Conservation (phyloP, 2,113 vertebrate species). For the Sceloporus undulatus region DNA sequence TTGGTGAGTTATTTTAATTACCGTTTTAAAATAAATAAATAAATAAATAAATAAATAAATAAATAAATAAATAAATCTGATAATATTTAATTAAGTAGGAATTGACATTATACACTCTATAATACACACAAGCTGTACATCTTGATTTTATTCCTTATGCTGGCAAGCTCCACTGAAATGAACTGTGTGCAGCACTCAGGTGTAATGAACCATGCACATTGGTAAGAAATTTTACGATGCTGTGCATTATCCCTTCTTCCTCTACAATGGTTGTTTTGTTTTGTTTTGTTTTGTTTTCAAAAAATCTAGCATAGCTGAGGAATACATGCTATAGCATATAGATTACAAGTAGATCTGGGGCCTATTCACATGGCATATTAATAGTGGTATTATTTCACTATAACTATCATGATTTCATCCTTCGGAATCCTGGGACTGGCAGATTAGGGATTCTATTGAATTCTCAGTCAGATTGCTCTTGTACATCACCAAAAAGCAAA, state of each 20-base stretch:
- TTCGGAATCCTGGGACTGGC: no score
- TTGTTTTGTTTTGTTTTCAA: slow-evolving; percentile 23
- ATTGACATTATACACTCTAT: slow-evolving; percentile 5
- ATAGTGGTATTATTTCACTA: no score
- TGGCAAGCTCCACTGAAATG: background rate
- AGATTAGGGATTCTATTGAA: no score
- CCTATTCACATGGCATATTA: no score
- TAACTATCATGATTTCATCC: no score
- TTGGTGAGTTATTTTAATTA: slow-evolving; percentile 56
- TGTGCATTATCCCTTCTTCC: slow-evolving; percentile 56
- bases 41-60: background rate
- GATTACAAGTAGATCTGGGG: no score
- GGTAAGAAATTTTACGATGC: slow-evolving; percentile 33
- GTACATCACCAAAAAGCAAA: no score
- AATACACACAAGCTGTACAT: background rate
- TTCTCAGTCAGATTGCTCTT: no score
- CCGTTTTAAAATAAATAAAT: background rate
- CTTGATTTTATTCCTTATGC: background rate
- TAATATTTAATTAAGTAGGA: slow-evolving; percentile 39
- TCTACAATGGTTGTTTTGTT: slow-evolving; percentile 59
- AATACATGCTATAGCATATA: no score
- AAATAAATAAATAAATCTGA: background rate
- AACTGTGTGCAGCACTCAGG: background rate
- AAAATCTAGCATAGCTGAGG: no score
- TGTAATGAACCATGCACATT: background rate